phyloP scores from a whole-genome alignment of 2,888 invertebrate species.

The Eucera pruinosa region DNA sequence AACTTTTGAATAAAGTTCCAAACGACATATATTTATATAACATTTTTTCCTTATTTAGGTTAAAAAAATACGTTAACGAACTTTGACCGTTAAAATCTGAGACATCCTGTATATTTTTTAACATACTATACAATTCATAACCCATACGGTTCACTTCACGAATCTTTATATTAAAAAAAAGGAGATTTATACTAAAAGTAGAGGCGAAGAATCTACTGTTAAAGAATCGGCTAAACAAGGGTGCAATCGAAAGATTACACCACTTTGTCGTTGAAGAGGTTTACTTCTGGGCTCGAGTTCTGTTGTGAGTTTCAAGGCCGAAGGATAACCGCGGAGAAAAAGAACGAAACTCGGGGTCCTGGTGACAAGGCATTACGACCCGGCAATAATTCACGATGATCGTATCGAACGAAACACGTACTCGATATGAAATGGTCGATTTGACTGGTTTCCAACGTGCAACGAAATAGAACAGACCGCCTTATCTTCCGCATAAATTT shows the following conservation, averaged over 20 bases:
- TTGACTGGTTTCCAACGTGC: slow-evolving; percentile 32
- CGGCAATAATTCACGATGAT: slow-evolving; percentile 53
- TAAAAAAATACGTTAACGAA: no score
- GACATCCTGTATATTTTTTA: no score
- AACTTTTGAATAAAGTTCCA: no score
- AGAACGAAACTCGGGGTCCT: slow-evolving; percentile 21
- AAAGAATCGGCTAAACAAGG: no score
- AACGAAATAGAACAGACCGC: slow-evolving; percentile 40
- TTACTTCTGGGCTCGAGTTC: neutral
- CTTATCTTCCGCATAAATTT: slow-evolving; percentile 72
- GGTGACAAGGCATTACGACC: slow-evolving; percentile 47
- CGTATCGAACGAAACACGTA: slow-evolving; percentile 43
- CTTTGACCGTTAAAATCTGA: no score
- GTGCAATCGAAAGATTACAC: neutral
- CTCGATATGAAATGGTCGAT: slow-evolving; percentile 45
- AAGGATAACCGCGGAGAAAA: slow-evolving; percentile 39
- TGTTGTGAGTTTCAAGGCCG: slow-evolving; percentile 41
- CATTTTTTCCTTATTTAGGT: no score
- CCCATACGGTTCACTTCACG: no score
- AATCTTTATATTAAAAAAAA: neutral
- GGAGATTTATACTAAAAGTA: neutral
- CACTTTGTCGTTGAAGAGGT: slow-evolving; percentile 3
- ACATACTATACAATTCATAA: no score
- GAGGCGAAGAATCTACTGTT: no score
- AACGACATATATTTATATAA: no score